A percentile compares a stretch with the other conserved stretches of the same genome.
phyloP scores from a whole-genome alignment of 2,113 vertebrate genomes.

The Circaetus cinerascens region DNA sequence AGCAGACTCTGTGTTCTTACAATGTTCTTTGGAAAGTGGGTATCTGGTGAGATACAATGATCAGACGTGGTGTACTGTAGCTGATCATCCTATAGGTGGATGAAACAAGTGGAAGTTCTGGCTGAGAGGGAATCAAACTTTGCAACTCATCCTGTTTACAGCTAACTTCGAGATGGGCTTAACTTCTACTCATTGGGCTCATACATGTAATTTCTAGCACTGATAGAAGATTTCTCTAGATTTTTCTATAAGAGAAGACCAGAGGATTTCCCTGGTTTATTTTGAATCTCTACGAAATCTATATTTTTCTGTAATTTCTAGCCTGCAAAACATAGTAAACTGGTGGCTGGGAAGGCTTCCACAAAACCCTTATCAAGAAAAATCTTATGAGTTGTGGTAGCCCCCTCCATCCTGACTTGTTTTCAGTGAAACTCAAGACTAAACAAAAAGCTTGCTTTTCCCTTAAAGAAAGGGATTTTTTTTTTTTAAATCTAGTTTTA shows the following conservation, averaged over 20 bases:
- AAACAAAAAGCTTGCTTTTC: neutral
- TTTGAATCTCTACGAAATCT: neutral
- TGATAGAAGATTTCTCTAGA: neutral
- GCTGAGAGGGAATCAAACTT: no score
- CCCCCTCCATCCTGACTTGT: neutral
- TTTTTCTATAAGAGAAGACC: neutral
- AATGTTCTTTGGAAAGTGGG: neutral
- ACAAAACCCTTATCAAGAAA: neutral
- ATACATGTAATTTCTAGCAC: neutral
- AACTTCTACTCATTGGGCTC: neutral
- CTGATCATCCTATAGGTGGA: neutral
- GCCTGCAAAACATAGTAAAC: neutral
- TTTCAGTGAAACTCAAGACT: neutral
- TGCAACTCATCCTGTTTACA: neutral
- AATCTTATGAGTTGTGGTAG: neutral
- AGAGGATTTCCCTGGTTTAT: neutral
- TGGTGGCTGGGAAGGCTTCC: neutral
- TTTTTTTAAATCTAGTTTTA: neutral
- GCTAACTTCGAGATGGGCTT: neutral
- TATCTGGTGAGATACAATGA: neutral
- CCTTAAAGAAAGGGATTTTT: neutral
- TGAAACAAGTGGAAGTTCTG: neutral
- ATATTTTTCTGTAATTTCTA: neutral
- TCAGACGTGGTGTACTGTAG: neutral
- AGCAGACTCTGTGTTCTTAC: neutral